Evolutionary conservation across 1,140 invertebrate species (phyloP), one percentile per base, ranked within the genome.

Genomic region (Microplitis mediator): DNA sequence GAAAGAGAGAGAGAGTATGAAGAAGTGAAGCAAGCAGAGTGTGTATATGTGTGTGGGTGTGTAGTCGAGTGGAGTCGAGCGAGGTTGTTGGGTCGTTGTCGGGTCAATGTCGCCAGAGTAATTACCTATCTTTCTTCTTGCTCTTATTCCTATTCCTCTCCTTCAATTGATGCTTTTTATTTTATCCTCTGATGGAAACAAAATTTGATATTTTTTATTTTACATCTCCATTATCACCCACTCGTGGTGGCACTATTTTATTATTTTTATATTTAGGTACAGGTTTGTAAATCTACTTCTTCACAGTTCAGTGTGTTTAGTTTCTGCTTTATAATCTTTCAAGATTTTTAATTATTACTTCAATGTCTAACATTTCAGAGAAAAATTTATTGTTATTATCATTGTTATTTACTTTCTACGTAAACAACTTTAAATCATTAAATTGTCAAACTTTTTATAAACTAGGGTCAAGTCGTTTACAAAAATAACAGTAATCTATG

Each of bases 101-200:
- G 78, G 79, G 82, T 82, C 80, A 83, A 83, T 82, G 80, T 82
- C 80, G 79, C 78, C 78, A 77, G 79, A 79, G 80, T 82, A 83
- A 83, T 83, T 82, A 81, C 80, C 80, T 79, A 78, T 76, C 76
- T 74, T 75, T 66, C 36, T 60, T 50, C 69, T 73, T 65, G 66
- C 69, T 35, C 74, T 68, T 71, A 64, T 50, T 54, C 69, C 71
- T 72, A 69, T 51, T 31, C 67, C 63, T 69, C 63, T 60, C 73
- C 63, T 68, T 58, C 56, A 35, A 35, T 62, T 32, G 56, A 56
- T 56, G 52, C 2, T 11, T 56, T 62, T 62, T 36, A 9, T 60
- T 3, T 8, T 34, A 5, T 60, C 2, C 23, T 23, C 2, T 23
- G 23, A 23, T 23, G 23, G 23, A 23, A 23, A 23, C 23, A 23